Conservation (phyloP, 2,113 vertebrate genomes). For the Lota lota region DNA sequence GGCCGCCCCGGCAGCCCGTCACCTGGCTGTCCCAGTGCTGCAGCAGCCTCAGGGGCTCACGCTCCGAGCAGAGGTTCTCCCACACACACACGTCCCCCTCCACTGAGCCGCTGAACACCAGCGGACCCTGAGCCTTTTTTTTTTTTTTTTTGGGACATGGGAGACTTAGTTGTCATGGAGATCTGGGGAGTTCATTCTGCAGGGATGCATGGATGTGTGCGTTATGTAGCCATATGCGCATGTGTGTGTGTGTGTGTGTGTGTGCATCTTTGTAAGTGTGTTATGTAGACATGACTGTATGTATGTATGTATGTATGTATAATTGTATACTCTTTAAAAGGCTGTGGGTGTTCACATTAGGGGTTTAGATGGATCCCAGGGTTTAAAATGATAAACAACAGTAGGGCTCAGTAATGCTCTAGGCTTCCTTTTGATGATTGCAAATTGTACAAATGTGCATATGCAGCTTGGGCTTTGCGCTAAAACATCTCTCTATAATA, state of each 20-base stretch:
- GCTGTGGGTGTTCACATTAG: constrained; percentile 27
- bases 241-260: constrained; percentile 12
- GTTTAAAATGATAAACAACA: constrained; percentile 53
- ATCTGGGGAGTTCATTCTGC: constrained; percentile 42
- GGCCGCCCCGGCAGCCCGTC: constrained; percentile 58
- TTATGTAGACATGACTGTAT: no score
- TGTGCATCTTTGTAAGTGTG: background rate
- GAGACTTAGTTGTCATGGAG: constrained; percentile 62
- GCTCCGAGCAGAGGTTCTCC: constrained; percentile 57
- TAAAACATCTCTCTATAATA: constrained; percentile 37
- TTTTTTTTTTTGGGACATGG: constrained; percentile 26
- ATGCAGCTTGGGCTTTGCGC: constrained; percentile 45
- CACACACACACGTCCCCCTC: constrained; percentile 76
- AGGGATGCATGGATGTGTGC: constrained; percentile 15
- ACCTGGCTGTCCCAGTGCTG: constrained; percentile 65
- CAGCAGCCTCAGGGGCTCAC: constrained; percentile 62
- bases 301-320: background rate
- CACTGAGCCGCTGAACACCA: constrained; percentile 73
- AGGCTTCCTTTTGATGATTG: constrained; percentile 52
- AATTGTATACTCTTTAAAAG: constrained; percentile 28
- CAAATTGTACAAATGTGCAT: constrained; percentile 47
- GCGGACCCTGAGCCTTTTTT: constrained; percentile 74
- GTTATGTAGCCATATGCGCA: background rate
- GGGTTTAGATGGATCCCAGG: constrained; percentile 50
- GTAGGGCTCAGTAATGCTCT: constrained; percentile 50